Base-by-base conservation (phyloP, 1,140 invertebrate genomes). In the Cydia amplana region DNA sequence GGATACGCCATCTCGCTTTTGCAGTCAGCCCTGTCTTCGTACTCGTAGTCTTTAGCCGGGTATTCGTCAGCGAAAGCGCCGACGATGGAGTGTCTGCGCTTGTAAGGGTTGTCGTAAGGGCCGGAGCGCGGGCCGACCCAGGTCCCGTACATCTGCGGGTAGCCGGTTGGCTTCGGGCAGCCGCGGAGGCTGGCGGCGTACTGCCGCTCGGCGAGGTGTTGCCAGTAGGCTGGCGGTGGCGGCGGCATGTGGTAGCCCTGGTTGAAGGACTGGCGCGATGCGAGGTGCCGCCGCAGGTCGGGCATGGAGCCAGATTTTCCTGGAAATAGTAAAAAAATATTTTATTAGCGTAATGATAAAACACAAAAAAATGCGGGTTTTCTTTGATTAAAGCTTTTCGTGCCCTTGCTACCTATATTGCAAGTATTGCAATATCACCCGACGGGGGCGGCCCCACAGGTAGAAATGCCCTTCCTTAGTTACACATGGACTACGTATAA, bases 301-400 rank as follows among this genome's bases (percentile, higher is more conserved):
- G 94, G 93, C 91, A 95, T 93, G 4, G 94, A 94, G 65, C 94
- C 93, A 1, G 94, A 93, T 87, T 95, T 94, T 28, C 89, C 93
- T 94, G 81, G 1, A 88, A 77, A 73, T n/a, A 63, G 14, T n/a
- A 20, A 20, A 16, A 18, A 55, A 6, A 2, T 9, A 3, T 23
- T 60, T 60, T 23, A 60, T n/a, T 51, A 43, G 40, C 43, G 43
- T 43, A 43, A 14, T 10, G 0, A 43, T 14, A 43, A 9, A 43
- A 43, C 40, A 46, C 43, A 46, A 46, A 46, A 49, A 49, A 49
- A 16, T 12, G 3, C 12, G 46, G 46, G 14, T 49, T 49, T 36
- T 9, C 32, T 36, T 36, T 9, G 32, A 36, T 36, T 6, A 36
- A 28, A 28, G 28, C 28, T 28, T 28, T 28, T 36, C 32, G 32